Conservation (phyloP, 2,113 vertebrate species). For the Hippocampus abdominalis region DNA sequence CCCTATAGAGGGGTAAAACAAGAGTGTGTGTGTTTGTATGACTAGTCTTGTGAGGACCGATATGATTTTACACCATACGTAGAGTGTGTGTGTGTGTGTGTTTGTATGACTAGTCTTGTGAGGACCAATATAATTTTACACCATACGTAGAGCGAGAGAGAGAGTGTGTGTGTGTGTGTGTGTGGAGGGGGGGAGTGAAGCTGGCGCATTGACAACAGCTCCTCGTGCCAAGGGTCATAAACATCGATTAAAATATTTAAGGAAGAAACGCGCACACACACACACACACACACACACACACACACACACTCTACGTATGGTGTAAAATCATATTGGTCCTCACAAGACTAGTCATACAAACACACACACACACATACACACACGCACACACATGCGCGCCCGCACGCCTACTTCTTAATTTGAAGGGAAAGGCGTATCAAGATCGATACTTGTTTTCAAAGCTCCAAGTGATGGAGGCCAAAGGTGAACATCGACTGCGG, state of each 20-base stretch:
- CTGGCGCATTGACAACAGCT: conserved; percentile 40
- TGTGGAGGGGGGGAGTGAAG: neutral
- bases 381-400: neutral
- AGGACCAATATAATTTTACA: too few species aligned
- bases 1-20: too few species aligned
- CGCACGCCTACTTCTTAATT: conserved; percentile 13
- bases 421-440: conserved; percentile 28
- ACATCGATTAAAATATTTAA: conserved; percentile 69
- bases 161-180: conserved; percentile 2
- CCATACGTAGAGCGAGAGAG: too few species aligned
- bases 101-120: neutral
- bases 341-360: neutral
- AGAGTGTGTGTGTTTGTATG: conserved; percentile 2
- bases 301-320: too few species aligned
- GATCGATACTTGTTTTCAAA: conserved; percentile 43
- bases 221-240: conserved; percentile 57
- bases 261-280: conserved; percentile 27
- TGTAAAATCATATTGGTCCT: too few species aligned
- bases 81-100: conserved; percentile 11
- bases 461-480: conserved; percentile 15
- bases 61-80: too few species aligned
- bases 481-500: neutral
- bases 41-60: too few species aligned
- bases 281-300: conserved; percentile 12
- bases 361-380: conserved; percentile 14